A percentile compares a stretch with the other conserved stretches of the same genome.
Evolutionary conservation across 2,888 invertebrate species (phyloP).

Genomic region (Plagodis pulveraria): DNA sequence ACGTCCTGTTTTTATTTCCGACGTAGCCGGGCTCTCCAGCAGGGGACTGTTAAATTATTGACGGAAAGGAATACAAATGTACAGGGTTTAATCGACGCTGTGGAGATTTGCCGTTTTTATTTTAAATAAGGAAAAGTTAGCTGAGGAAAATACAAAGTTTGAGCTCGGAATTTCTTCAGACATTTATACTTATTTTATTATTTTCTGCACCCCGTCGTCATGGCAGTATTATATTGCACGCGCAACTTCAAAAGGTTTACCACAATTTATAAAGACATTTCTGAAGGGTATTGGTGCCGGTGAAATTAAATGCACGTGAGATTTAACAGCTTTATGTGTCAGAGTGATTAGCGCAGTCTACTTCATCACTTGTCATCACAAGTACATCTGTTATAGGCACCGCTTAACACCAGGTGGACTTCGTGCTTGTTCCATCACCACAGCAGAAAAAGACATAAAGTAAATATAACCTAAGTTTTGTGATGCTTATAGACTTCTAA

Average conservation of each 20-base stretch:
- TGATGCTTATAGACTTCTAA: not conserved
- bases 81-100: slow-evolving; percentile 15
- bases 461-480: too few species aligned
- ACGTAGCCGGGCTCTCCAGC: slow-evolving; percentile 7
- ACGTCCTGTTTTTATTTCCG: slow-evolving; percentile 38
- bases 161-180: not conserved
- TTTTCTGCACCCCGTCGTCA: too few species aligned
- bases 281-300: not conserved
- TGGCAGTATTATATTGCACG: too few species aligned
- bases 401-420: too few species aligned
- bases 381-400: too few species aligned
- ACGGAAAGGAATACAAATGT: slow-evolving; percentile 26
- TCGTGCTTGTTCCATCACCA: too few species aligned
- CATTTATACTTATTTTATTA: too few species aligned
- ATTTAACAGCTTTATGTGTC: not conserved
- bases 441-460: not conserved
- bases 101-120: slow-evolving; percentile 13
- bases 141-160: not conserved
- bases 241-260: too few species aligned
- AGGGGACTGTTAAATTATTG: slow-evolving; percentile 33
- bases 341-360: not conserved
- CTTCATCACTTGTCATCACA: too few species aligned
- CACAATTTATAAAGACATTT: not conserved
- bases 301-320: not conserved
- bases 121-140: slow-evolving; percentile 3